These are phyloP conservation scores for Mactromeris polynyma DNA, from an alignment of 2,888 invertebrate genomes.

Conservation along the genomic window DNA sequence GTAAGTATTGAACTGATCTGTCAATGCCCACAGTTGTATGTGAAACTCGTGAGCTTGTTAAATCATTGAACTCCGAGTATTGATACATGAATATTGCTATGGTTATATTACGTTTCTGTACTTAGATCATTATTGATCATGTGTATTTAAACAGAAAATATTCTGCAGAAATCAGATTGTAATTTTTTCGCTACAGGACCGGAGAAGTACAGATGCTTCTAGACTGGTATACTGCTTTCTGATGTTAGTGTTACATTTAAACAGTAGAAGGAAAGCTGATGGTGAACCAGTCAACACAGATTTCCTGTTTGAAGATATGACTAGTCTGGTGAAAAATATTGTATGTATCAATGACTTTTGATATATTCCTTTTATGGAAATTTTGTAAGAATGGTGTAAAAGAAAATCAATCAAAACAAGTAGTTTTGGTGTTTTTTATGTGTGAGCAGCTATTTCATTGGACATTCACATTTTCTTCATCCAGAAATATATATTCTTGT, in stretches of 20 bases:
- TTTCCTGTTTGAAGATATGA: conserved; percentile 63
- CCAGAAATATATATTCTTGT: not conserved
- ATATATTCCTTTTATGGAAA: no score
- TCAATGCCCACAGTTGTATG: no score
- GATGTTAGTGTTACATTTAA: conserved; percentile 81
- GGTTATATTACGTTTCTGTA: no score
- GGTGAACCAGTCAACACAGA: conserved; percentile 58
- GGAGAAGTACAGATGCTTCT: conserved; percentile 56
- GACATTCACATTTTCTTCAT: no score
- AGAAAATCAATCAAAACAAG: not conserved
- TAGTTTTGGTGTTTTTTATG: no score
- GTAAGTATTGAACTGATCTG: no score
- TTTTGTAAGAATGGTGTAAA: not conserved
- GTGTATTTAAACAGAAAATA: no score
- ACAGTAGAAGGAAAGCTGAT: conserved; percentile 74
- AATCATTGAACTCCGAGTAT: no score
- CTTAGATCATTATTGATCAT: no score
- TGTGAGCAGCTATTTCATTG: no score
- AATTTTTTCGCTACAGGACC: conserved; percentile 66
- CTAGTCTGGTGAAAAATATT: conserved; percentile 49
- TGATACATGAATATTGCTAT: no score
- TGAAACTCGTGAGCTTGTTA: no score
- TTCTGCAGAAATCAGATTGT: not conserved
- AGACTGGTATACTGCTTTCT: conserved; percentile 83
- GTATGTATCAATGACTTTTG: conserved; percentile 38